Evolutionary conservation across 2,888 invertebrate species (phyloP), one percentile per base, ranked within the genome.

Genomic region (Archaeoteleia sp.): DNA sequence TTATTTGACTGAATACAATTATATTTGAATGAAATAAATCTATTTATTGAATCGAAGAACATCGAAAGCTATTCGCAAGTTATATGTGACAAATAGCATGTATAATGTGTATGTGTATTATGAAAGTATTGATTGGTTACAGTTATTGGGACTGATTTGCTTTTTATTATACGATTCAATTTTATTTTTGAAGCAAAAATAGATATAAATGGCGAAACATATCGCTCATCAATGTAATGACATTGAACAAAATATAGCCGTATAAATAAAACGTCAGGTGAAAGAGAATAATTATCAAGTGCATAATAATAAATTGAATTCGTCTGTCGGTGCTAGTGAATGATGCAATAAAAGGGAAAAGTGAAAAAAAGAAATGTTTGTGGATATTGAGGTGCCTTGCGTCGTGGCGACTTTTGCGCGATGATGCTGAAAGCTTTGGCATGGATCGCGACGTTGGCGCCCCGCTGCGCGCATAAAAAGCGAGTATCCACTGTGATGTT

Each of bases 241-340:
- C 58, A 49, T 58, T 49, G 48, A 35, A 14, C 32, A 40, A 58
- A 57, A 42, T 49, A 58, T 42, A 20, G 57, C 25, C 25, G 40
- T 17, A 49, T 58, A 48, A 48, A 49, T 48, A 49, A 48, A 48
- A 25, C 42, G 25, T 10, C 20, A 25, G 49, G 17, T 9, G 13
- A 34, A 40, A 32, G 39, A 49, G 42, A 58, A 58, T 48, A 48
- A 49, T 58, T 49, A 49, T 48, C 49, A 8, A 42, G 42, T 17
- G 10, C 30, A 25, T 49, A 34, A 58, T 48, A 58, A 58, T 58
- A 58, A 49, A 58, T 58, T 49, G 58, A 42, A 58, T 42, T 49
- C 34, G 58, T 48, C 48, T 49, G 58, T 58, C 48, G 57, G 57
- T 40, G 40, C 35, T 15, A 27, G 17, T 32, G 27, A 8, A 27